Evolutionary conservation across 2,888 invertebrate species (phyloP), one percentile per base, ranked within the genome.

Genomic region (Xanthorhoe designata): DNA sequence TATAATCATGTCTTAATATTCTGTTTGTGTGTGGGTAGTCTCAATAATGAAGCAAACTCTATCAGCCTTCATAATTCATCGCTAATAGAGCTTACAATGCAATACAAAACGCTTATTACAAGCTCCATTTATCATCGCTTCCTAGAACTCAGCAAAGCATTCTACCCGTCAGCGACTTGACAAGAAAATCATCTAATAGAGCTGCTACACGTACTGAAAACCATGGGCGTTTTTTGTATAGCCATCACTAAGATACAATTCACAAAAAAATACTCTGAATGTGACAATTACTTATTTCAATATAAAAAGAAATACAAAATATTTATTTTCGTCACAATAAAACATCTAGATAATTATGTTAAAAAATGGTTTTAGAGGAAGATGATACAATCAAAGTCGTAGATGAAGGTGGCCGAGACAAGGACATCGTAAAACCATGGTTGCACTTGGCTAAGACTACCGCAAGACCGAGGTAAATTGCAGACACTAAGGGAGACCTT

Each of bases 31-130:
- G 38, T 42, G 38, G 15, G 15, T 47, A 47, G 47, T 47, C 47
- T 17, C 13, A 42, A 13, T 42, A 47, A 47, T 17, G 47, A 15
- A 47, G n/a, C 10, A 17, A 32, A 57, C 45, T 35, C 24, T 29
- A 42, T 59, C 49, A 62, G 56, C 49, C 51, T 51, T 61, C 45
- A 66, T 62, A 66, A 64, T 58, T 67, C 49, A 60, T 63, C 60
- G 70, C 67, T 78, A 79, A 81, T 76, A 77, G 75, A 75, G 74
- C 78, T 79, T 71, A 74, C 73, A 77, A 71, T 71, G 69, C 72
- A 75, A 76, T 76, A 87, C 84, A 84, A 86, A 85, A 85, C 78
- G 76, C 81, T 89, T 83, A 87, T 89, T 86, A 88, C 82, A 80
- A 77, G 79, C 78, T 85, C 80, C 85, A 90, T 86, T 84, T 80